Evolutionary conservation across 2,113 vertebrate genomes (phyloP), one percentile per base, ranked within the genome.

Genomic region (Urocolius indicus): DNA sequence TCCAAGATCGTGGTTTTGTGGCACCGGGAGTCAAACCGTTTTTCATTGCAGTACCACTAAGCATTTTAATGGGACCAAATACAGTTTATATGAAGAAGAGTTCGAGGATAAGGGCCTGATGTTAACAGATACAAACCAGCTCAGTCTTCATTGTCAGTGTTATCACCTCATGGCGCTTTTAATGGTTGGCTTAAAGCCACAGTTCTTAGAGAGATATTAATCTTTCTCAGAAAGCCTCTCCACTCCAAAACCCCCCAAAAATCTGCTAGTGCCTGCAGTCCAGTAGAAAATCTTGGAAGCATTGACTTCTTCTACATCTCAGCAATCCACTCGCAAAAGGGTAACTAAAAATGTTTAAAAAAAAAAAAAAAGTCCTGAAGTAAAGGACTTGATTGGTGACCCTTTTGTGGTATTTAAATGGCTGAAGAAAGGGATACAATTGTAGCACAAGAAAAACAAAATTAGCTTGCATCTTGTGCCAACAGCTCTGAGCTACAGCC

Each of bases 131-230:
- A 26, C 20, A 46, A 67, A 78, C 38, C 29, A 63, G 13, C 36
- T 49, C 11, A 11, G 10, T 72, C 36, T 62, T 92, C 63, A 3
- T 65, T 86, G 46, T 89, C 41, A 51, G 19, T 67, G 71, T 83
- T 90, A 62, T 3, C 82, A 62, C 49, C 36, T 93, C 67, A 20
- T 27, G 36, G 59, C 36, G 62, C 34, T 83, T 80, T 46, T 29
- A 66, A 9, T 82, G 57, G n/a, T 9, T 92, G 86, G 87, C 66
- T 72, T 61, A 68, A 67, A 87, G 61, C 80, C 84, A 41, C 52
- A 36, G 45, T 23, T 59, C 61, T 63, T 59, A 24, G 16, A 41
- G 45, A 61, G 30, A 9, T 29, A 43, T 3, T 63, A 59, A 32
- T 90, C 21, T 52, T 79, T 46, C 54, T 62, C 24, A 16, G 4